Evolutionary conservation across 2,797 vertebrate species (phyloP).

Genomic region (Leptodactylus fallax): DNA sequence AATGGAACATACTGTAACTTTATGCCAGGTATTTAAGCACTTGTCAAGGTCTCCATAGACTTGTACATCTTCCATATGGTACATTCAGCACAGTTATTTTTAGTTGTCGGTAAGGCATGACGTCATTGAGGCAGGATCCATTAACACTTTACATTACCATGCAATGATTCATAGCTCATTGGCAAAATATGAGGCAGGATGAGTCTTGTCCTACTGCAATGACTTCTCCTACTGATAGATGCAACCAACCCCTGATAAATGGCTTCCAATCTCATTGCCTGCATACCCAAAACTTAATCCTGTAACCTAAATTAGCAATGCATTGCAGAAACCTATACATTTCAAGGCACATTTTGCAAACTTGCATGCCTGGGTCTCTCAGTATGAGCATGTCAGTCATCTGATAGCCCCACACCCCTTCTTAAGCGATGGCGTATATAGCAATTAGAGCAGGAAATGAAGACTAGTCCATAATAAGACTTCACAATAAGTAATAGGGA

Average conservation of each 20-base stretch:
- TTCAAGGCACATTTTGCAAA: not conserved
- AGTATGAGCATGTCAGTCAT: not conserved
- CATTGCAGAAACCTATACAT: not conserved
- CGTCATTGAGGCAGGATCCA: conserved; percentile 37
- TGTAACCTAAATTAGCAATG: not conserved
- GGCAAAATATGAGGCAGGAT: not conserved
- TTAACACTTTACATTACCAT: conserved; percentile 31
- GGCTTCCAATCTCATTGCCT: not conserved
- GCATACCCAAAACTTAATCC: not conserved
- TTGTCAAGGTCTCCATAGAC: not conserved
- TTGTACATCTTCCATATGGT: conserved; percentile 10
- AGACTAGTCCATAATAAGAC: not conserved
- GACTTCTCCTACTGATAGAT: not conserved
- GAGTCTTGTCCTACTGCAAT: not conserved
- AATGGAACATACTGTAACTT: not conserved
- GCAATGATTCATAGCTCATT: conserved; percentile 30
- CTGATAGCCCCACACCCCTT: conserved; percentile 15
- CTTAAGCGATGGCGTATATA: conserved; percentile 41
- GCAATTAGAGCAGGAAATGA: not conserved
- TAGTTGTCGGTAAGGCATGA: conserved; percentile 40
- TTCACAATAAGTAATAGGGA: not conserved
- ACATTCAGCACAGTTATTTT: conserved; percentile 47
- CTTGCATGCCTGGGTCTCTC: not conserved
- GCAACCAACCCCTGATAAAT: not conserved
- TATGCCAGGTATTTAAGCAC: not conserved